These are phyloP conservation scores for Zaprionus capensis DNA, from an alignment of 1,140 invertebrate genomes.

Conservation along the genomic window DNA sequence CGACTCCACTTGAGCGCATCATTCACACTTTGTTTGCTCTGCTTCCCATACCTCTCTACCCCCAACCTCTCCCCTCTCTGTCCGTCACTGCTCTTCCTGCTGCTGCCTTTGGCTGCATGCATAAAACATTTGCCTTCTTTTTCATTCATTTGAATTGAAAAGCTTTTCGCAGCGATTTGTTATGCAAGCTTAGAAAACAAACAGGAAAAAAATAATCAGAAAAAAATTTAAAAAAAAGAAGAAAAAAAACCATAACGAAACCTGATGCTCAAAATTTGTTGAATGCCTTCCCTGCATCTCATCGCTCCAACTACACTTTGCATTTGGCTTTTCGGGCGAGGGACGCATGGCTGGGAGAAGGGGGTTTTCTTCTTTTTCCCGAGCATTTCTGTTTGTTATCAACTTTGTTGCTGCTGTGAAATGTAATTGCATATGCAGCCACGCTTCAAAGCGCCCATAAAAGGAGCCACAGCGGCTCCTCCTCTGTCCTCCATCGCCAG, in stretches of 20 bases:
- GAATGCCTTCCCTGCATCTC: conserved; percentile 60
- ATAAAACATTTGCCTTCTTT: conserved; percentile 74
- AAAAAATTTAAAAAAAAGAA: conserved; percentile 35
- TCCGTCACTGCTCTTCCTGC: background rate
- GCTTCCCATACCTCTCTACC: background rate
- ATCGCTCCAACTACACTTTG: conserved; percentile 11
- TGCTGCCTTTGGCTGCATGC: conserved; percentile 50
- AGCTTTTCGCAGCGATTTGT: conserved; percentile 79
- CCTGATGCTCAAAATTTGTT: conserved; percentile 75
- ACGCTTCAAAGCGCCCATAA: conserved; percentile 73
- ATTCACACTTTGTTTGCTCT: conserved; percentile 73
- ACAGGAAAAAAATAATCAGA: conserved; percentile 51
- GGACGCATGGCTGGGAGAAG: too few species aligned
- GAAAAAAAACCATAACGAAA: conserved; percentile 64
- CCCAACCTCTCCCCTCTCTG: background rate
- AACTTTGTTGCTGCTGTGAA: conserved; percentile 75
- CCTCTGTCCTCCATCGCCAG: background rate
- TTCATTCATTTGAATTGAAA: conserved; percentile 81
- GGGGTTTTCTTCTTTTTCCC: conserved; percentile 15
- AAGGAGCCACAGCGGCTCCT: conserved; percentile 38
- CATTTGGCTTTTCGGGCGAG: conserved; percentile 11
- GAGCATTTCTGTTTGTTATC: conserved; percentile 67
- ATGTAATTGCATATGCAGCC: conserved; percentile 81
- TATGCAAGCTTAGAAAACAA: conserved; percentile 81
- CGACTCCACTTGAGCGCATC: conserved; percentile 58